Conservation (phyloP, 2,888 invertebrate species). For the Lycocerus yunnanus region DNA sequence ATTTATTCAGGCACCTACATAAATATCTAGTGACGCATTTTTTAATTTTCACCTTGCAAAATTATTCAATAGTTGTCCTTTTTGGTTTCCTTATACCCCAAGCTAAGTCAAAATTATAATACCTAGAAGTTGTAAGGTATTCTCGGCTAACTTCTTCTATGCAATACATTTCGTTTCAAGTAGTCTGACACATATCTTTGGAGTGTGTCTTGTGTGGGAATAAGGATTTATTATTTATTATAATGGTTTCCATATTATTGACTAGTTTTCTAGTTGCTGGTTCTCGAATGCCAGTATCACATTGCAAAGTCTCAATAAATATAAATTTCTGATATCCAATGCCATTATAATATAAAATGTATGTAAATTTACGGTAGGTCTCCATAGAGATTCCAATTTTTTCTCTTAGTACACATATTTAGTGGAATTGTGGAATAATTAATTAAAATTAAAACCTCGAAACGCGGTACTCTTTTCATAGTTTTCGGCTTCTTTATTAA, state of each 20-base stretch:
- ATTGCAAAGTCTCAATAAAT: not conserved
- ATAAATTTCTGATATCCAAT: not conserved
- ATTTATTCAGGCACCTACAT: conserved; percentile 13
- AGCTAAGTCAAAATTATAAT: not conserved
- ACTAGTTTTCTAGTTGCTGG: not conserved
- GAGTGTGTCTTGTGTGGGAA: not conserved
- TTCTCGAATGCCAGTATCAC: not conserved
- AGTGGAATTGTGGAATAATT: not conserved
- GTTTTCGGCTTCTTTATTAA: not conserved
- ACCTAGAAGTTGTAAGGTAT: not conserved
- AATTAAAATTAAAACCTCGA: no score
- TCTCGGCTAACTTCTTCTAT: not conserved
- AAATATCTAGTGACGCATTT: conserved; percentile 21
- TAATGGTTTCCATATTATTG: not conserved
- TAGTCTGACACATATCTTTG: not conserved
- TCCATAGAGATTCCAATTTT: not conserved
- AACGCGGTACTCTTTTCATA: not conserved
- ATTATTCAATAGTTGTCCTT: not conserved
- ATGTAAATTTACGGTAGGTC: no score
- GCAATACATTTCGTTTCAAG: not conserved
- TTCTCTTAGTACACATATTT: not conserved
- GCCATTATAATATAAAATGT: no score
- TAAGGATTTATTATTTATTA: not conserved
- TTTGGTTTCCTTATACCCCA: not conserved
- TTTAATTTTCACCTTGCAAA: conserved; percentile 15